phyloP scores from a whole-genome alignment of 2,797 vertebrate genomes.

The Chrosomus eos region DNA sequence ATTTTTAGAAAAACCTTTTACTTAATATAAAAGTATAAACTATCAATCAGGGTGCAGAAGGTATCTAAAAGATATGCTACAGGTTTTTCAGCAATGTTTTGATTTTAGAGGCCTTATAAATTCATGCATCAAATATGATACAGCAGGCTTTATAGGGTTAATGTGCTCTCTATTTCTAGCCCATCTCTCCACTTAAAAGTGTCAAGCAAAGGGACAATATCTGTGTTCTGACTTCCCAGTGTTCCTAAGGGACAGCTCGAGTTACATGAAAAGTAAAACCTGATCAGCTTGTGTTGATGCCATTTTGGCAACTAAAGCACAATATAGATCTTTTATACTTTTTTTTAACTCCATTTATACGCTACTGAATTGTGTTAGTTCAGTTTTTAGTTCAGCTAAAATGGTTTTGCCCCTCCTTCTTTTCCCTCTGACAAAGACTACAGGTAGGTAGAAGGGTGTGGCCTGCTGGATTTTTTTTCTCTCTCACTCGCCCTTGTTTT shows the following conservation, averaged over 20 bases:
- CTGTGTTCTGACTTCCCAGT: conserved; percentile 10
- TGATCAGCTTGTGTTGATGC: neutral
- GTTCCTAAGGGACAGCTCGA: neutral
- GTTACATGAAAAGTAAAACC: conserved; percentile 17
- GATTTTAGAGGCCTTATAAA: neutral
- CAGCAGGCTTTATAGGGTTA: too few species aligned
- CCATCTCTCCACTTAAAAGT: neutral
- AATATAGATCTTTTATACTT: neutral
- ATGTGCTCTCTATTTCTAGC: neutral
- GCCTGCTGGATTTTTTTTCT: neutral
- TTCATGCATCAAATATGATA: too few species aligned
- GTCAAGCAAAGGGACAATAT: conserved; percentile 10
- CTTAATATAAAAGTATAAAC: neutral
- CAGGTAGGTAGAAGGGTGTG: conserved; percentile 30
- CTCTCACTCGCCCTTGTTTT: neutral
- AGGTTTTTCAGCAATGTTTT: neutral
- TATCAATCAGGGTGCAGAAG: neutral
- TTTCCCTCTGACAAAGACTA: neutral
- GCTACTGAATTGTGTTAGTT: neutral
- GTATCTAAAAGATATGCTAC: neutral
- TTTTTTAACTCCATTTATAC: neutral
- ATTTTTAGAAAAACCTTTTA: neutral
- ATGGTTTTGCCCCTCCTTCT: conserved; percentile 1
- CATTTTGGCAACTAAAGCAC: conserved; percentile 1
- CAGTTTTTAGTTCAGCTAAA: neutral